Evolutionary conservation across 1,140 invertebrate species (phyloP), one percentile per base, ranked within the genome.

Genomic region (Drosophila leontia): DNA sequence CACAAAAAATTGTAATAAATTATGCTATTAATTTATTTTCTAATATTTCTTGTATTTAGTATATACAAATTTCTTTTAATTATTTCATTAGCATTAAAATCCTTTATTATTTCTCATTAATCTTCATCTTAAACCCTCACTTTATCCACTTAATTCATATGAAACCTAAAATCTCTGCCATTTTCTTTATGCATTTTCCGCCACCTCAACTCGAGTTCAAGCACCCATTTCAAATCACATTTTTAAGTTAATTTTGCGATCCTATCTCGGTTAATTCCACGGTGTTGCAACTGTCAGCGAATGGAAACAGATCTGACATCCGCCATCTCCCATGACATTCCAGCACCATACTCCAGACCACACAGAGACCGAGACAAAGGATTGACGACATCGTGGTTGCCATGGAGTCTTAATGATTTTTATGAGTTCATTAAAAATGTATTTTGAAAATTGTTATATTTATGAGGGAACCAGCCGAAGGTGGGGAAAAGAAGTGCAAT

Each of bases 371-470:
- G 19, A 71, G 44, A 72, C 69, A 71, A 72, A 59, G 69, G 69
- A 72, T 72, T 42, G 69, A 41, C 55, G 32, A 23, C 69, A 50
- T 13, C 15, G 34, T 34, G 34, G 44, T 23, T 70, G 65, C 48
- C 39, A 56, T 19, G 70, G n/a, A 26, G 45, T 34, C 39, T 59
- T 72, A 60, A 72, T 72, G 53, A 72, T 72, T 72, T 72, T 72
- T 72, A 72, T 42, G 70, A 72, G 55, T 72, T 72, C 67, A 72
- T 72, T 72, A 72, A 72, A 72, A 72, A 72, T 72, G 67, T 72
- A 72, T 72, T 72, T 72, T 51, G 37, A 72, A 72, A 72, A 72
- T 72, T 72, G 32, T 72, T 72, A 72, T 72, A 72, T 72, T 72
- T 72, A 72, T 72, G 70, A 72, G 65, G 62, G 62, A 69, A 68